Evolutionary conservation across 2,113 vertebrate species (phyloP), one percentile per base, ranked within the genome.

Genomic region (Phaethon lepturus): DNA sequence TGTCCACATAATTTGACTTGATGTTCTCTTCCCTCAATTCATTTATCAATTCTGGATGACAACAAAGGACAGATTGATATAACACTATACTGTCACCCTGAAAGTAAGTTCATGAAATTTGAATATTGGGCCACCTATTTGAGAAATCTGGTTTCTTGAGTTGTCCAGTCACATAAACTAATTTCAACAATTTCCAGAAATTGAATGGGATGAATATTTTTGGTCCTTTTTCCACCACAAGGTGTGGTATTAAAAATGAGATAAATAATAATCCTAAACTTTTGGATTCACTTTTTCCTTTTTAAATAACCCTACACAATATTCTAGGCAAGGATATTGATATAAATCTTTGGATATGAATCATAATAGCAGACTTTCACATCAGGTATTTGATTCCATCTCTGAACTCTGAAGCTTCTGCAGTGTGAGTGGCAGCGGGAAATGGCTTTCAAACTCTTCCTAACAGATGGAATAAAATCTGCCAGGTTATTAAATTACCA

Each of bases 401-500:
- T 80, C 66, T 87, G 89, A 98, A 95, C 95, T 89, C 84, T 76
- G 94, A 92, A 88, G 83, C 76, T 91, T 95, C 82, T 84, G n/a
- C 6, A 3, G 56, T 74, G 80, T 95, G 94, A 97, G 82, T 94
- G 85, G 96, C 95, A 97, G 95, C 93, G 96, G 95, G 96, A 96
- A 97, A 98, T 97, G 93, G 96, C 93, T 95, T 97, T 97, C 93
- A 94, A 96, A 96, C 72, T 91, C 88, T 95, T 90, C 94, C 81
- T 78, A 93, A 91, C 94, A 98, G 96, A 97, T 97, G 97, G 93
- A 96, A 94, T 90, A 95, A 97, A 98, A 95, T 96, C 96, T 97
- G 96, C 78, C 95, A 94, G 90, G 92, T 97, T 98, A 98, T 97
- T 97, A 97, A 98, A 96, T 97, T 97, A 96, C 75, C 67, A 86